phyloP scores from a whole-genome alignment of 2,888 invertebrate genomes.

The Xylota sylvarum region DNA sequence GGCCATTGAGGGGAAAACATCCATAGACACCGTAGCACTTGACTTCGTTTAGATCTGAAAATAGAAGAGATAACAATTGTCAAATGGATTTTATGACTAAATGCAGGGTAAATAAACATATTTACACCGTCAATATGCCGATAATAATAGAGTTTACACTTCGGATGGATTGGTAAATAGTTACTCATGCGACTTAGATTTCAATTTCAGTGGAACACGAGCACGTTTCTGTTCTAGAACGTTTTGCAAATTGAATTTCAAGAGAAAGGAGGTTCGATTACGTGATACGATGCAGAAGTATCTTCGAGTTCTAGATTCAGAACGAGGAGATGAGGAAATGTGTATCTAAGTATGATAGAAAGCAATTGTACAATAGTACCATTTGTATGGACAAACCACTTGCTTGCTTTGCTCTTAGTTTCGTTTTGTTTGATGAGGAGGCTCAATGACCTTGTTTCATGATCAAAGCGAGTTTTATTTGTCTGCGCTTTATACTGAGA shows the following conservation, averaged over 20 bases:
- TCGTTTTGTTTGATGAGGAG: constrained; percentile 11
- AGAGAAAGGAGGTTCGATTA: constrained; percentile 25
- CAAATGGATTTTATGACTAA: not conserved
- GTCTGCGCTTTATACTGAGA: too few species aligned
- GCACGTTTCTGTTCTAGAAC: constrained; percentile 49
- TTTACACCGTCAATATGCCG: constrained; percentile 12
- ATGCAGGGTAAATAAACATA: constrained; percentile 34
- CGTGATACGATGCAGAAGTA: not conserved
- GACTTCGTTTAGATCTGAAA: constrained; percentile 84
- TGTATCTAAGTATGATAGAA: not conserved
- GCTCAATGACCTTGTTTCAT: constrained; percentile 30
- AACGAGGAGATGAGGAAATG: constrained; percentile 17
- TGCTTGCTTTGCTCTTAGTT: constrained; percentile 39
- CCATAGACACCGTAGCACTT: constrained; percentile 92
- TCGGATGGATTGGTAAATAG: constrained; percentile 33
- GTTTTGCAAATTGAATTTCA: constrained; percentile 24
- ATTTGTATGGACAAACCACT: constrained; percentile 29
- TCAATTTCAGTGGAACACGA: constrained; percentile 21
- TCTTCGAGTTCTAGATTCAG: constrained; percentile 7
- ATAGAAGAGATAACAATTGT: constrained; percentile 17
- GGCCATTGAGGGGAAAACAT: constrained; percentile 91
- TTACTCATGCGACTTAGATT: not conserved
- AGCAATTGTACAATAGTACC: constrained; percentile 17
- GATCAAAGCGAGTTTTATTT: too few species aligned
- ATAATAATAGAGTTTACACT: constrained; percentile 48